Evolutionary conservation across 1,140 invertebrate genomes (phyloP), one percentile per base, ranked within the genome.

Genomic region (Drosophila azteca): DNA sequence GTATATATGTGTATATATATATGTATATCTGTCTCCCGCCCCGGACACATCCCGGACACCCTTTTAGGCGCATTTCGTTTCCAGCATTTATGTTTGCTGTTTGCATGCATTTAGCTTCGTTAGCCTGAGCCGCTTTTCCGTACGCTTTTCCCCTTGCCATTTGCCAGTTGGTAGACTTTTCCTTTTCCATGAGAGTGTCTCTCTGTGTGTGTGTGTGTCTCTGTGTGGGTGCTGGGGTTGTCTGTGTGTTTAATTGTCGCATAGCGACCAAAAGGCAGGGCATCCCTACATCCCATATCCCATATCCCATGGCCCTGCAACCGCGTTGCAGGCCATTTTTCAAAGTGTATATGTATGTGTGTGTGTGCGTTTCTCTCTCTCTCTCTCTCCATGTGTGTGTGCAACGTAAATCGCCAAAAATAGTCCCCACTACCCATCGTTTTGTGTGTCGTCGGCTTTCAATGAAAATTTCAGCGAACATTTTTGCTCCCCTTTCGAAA

Each of bases 21-120:
- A 31, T 1, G 7, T 31, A 3, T 29, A 6, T 6, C 26, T 29
- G 29, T 31, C 3, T 11, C 11, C 8, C 9, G 9, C 9, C 31
- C 31, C 3, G 24, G 0, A 2, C 31, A 8, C 31, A 0, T 9
- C 8, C n/a, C 1, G 7, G 6, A 20, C n/a, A 29, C 26, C 15
- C 3, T 17, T 53, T 55, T 20, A 20, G 15, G 17, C 9, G 3
- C 35, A 1, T 39, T 20, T 41, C 13, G 5, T 29, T 17, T 7
- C 0, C 29, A 46, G 46, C 68, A 77, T 77, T 69, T 82, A 65
- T 81, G 77, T 61, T 77, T 67, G 63, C 68, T 72, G 68, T 82
- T 81, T 73, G 79, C 73, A 74, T 82, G 68, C 73, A 77, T 81
- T 82, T 82, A 65, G 79, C 79, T 82, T 82, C 79, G 79, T 78